Conservation (phyloP, 2,888 invertebrate genomes). For the Oligia latruncula region DNA sequence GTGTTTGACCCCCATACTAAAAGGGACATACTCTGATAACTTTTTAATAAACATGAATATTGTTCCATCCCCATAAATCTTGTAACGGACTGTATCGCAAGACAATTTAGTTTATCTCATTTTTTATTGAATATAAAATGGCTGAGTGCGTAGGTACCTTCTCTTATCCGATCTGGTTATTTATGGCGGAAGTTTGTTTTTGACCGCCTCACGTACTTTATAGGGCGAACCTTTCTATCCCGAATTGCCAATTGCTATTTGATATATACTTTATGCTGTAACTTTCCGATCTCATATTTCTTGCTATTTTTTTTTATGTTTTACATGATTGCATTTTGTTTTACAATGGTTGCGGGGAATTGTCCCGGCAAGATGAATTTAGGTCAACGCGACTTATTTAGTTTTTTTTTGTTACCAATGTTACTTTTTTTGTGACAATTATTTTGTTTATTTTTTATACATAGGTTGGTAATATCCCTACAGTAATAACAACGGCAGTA, state of each 20-base stretch:
- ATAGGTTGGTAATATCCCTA: not conserved
- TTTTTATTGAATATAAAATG: conserved; percentile 89
- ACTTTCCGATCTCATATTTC: conserved; percentile 85
- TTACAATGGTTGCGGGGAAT: conserved; percentile 46
- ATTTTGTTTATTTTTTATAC: not conserved
- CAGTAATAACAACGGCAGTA: conserved; percentile 6
- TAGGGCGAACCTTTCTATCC: conserved; percentile 88
- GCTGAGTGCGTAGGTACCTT: conserved; percentile 83
- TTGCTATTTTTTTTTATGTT: conserved; percentile 75
- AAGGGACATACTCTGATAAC: conserved; percentile 63
- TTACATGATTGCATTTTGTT: conserved; percentile 74
- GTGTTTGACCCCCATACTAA: conserved; percentile 61
- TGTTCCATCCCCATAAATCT: conserved; percentile 77
- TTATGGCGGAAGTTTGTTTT: conserved; percentile 89
- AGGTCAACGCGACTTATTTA: conserved; percentile 5
- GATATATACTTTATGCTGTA: conserved; percentile 87
- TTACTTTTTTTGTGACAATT: not conserved
- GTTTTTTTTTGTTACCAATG: not conserved
- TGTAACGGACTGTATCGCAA: conserved; percentile 80
- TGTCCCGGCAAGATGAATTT: conserved; percentile 27
- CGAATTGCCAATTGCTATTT: conserved; percentile 89
- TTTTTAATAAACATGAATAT: conserved; percentile 70
- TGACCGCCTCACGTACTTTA: conserved; percentile 90
- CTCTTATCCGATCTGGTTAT: conserved; percentile 89
- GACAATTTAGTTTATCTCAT: conserved; percentile 87